Base-by-base conservation (phyloP, 2,888 invertebrate species). In the Drosophila stalkeri region DNA sequence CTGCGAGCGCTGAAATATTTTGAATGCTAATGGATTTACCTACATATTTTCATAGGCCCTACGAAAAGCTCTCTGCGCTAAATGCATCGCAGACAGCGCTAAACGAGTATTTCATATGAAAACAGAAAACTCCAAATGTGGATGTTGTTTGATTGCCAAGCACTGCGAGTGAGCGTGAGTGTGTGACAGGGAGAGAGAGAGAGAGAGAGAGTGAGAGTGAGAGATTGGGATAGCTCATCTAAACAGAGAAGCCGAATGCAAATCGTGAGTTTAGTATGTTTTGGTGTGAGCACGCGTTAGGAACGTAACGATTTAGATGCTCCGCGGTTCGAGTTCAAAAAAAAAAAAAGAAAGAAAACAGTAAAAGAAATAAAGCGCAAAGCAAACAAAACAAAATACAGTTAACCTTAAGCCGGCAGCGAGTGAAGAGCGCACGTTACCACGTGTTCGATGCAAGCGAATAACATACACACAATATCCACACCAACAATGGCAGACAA, bases 381-480 rank as follows among this genome's bases (percentile, higher is more conserved):
- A 37, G 35, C 20, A 9, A 52, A 54, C 52, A 23, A 16, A 37
- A 5, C 23, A 20, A 54, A 54, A 9, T 16, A 54, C 35, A 54
- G 52, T 54, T 35, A 23, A 54, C 49, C 18, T 33, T 33, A 31
- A n/a, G n/a, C 2, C n/a, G 31, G n/a, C 47, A 31, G 9, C 9
- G 47, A 47, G 27, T 31, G 27, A 49, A 11, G 11, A 11, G 11
- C 16, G 20, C 20, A 35, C 20, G 35, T 35, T 16, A 55, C 44
- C 44, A 76, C 76, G 76, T 76, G 57, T 62, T 18, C 55, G 72
- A 63, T 69, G 70, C 63, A 72, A 49, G 37, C 41, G 16, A 3
- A 37, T 16, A 18, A 46, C 39, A 47, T 44, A 18, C 23, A 18
- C 33, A 51, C n/a, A 20, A n/a, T 12, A 16, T 23, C 20, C 11